Conservation (phyloP, 2,888 invertebrate species). For the Cheilosia pagana region DNA sequence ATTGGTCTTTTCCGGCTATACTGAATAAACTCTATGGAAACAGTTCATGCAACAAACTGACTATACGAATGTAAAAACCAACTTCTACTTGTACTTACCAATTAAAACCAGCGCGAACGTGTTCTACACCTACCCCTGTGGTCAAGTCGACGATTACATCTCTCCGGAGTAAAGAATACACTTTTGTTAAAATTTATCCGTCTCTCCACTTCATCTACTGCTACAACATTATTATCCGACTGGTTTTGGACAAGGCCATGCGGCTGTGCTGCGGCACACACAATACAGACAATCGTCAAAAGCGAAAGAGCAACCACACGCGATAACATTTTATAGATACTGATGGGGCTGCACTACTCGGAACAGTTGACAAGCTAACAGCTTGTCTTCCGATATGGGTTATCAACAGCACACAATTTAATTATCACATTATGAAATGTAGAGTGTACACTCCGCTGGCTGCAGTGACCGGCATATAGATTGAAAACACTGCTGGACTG, state of each 20-base stretch:
- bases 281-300: neutral
- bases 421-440: neutral
- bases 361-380: neutral
- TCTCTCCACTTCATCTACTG: neutral
- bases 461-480: no score
- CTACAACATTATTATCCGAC: neutral
- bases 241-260: neutral
- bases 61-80: no score
- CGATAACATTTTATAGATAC: neutral
- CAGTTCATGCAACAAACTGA: no score
- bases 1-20: no score
- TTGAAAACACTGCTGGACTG: no score
- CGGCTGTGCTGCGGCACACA: neutral
- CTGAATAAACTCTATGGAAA: no score
- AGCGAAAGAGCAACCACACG: neutral
- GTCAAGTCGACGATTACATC: constrained; percentile 12
- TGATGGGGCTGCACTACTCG: neutral
- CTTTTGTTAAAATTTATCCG: neutral
- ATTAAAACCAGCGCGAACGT: neutral
- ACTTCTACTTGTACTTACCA: neutral
- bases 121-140: constrained; percentile 30
- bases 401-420: neutral
- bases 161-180: constrained; percentile 3
- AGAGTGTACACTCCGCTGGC: no score
- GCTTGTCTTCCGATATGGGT: neutral